These are phyloP conservation scores for Pterocles gutturalis DNA, from an alignment of 2,113 vertebrate genomes.

Conservation along the genomic window DNA sequence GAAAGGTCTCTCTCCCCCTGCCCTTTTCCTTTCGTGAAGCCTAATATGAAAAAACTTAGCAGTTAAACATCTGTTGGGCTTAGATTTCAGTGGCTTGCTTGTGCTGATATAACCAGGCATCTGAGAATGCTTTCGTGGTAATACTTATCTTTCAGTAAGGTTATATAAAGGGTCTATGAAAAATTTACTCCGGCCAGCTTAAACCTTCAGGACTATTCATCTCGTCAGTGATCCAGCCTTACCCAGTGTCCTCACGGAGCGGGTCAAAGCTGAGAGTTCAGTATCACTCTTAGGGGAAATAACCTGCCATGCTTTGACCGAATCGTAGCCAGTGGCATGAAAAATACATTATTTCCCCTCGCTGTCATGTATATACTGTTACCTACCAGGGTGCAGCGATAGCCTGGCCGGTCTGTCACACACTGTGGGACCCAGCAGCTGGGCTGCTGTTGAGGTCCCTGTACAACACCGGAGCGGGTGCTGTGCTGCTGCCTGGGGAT, in stretches of 20 bases:
- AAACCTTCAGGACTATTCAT: neutral
- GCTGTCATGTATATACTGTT: no score
- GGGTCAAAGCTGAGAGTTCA: neutral
- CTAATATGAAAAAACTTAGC: neutral
- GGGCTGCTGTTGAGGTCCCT: neutral
- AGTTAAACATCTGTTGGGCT: neutral
- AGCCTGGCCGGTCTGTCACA: neutral
- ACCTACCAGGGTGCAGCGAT: fast-evolving
- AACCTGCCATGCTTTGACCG: neutral
- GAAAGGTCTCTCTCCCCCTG: neutral
- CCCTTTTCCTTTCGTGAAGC: neutral
- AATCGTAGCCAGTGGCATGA: neutral
- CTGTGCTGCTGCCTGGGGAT: neutral
- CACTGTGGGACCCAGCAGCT: no score
- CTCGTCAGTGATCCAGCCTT: neutral
- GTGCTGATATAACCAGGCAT: neutral
- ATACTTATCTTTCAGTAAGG: neutral
- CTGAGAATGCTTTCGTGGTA: neutral
- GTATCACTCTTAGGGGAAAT: neutral
- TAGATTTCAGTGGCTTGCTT: neutral
- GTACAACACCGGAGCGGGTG: no score
- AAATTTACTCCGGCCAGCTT: neutral
- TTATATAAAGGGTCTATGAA: neutral
- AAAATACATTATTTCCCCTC: neutral
- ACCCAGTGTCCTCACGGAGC: neutral